Conservation (phyloP, 2,113 vertebrate genomes). For the Panthera uncia region DNA sequence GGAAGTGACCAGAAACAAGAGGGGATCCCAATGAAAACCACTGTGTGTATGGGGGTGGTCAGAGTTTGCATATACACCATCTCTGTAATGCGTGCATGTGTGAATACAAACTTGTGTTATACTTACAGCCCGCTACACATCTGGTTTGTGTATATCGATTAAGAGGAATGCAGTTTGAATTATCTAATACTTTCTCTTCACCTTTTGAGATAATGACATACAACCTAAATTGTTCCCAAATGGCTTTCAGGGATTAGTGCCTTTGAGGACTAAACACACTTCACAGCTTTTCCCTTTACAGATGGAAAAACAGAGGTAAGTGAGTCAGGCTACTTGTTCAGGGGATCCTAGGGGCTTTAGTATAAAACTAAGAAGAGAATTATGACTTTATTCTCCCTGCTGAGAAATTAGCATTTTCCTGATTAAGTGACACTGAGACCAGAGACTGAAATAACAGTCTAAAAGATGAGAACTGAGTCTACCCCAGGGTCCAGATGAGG, state of each 20-base stretch:
- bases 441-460: slow-evolving; percentile 63
- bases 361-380: slow-evolving; percentile 39
- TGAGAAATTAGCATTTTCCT: slow-evolving; percentile 69
- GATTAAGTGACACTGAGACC: slow-evolving; percentile 66
- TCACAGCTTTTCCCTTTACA: slow-evolving; percentile 1
- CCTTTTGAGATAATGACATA: slow-evolving; percentile 16
- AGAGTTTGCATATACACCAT: background rate
- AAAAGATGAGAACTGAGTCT: slow-evolving; percentile 28
- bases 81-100: background rate
- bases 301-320: slow-evolving; percentile 58
- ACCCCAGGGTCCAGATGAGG: slow-evolving; percentile 49
- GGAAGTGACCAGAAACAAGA: background rate
- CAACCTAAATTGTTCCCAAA: background rate
- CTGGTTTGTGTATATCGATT: background rate
- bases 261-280: background rate
- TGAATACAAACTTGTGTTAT: background rate
- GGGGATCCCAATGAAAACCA: background rate
- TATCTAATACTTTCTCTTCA: background rate
- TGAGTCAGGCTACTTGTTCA: background rate
- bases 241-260: background rate
- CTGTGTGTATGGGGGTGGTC: accelerated
- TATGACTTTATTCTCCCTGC: slow-evolving; percentile 58
- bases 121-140: background rate
- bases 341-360: background rate
- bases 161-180: background rate